phyloP scores from a whole-genome alignment of 2,888 invertebrate genomes.

The Tethea ocularis region DNA sequence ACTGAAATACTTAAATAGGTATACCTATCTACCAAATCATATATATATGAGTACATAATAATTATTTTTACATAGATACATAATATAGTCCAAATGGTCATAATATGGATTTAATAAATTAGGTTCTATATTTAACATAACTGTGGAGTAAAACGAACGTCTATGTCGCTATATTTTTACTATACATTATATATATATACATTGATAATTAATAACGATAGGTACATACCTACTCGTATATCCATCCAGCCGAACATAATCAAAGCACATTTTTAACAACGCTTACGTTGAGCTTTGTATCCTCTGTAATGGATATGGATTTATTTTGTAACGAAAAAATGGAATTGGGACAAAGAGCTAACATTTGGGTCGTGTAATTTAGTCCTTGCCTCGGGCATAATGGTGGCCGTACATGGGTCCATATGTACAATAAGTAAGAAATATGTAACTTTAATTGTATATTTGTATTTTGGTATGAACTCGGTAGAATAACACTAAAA shows the following conservation, averaged over 20 bases:
- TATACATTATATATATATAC: too few species aligned
- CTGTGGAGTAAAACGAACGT: too few species aligned
- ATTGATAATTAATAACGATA: too few species aligned
- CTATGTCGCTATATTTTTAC: too few species aligned
- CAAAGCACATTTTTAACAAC: neutral
- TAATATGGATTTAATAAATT: too few species aligned
- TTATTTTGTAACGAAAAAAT: conserved; percentile 34
- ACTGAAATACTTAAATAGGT: too few species aligned
- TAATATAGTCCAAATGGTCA: too few species aligned
- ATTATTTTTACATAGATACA: too few species aligned
- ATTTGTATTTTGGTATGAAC: neutral
- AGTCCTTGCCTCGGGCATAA: conserved; percentile 38
- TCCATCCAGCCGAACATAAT: neutral
- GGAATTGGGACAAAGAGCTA: conserved; percentile 41
- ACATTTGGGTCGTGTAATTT: conserved; percentile 45
- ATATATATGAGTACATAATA: too few species aligned
- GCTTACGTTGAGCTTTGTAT: neutral
- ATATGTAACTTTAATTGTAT: neutral
- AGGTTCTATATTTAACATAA: too few species aligned
- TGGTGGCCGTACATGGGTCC: conserved; percentile 21
- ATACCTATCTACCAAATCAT: too few species aligned
- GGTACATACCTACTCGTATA: too few species aligned
- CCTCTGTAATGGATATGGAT: conserved; percentile 18
- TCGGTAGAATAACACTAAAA: neutral
- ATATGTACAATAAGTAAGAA: neutral